Evolutionary conservation across 2,113 vertebrate genomes (phyloP).

Genomic region (Aplodontia rufa): DNA sequence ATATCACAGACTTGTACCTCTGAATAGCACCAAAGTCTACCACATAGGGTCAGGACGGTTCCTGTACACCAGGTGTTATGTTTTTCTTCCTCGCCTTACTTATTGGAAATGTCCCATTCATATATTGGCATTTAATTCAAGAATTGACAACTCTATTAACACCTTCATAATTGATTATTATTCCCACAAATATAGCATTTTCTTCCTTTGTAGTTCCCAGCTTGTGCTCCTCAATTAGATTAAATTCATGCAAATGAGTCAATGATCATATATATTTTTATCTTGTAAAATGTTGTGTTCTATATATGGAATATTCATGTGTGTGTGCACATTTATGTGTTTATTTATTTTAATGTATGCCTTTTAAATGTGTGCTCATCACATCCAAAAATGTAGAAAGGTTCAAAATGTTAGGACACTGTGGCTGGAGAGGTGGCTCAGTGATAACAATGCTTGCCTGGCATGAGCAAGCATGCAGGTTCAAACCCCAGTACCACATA

Average conservation of each 20-base stretch:
- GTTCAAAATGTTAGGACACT: not conserved
- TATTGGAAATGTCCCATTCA: not conserved
- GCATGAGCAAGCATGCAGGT: too few species aligned
- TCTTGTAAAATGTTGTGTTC: not conserved
- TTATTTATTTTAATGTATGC: not conserved
- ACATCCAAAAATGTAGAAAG: not conserved
- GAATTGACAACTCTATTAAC: not conserved
- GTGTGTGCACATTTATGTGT: not conserved
- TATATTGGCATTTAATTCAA: not conserved
- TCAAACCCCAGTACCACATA: too few species aligned
- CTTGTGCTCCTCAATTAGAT: not conserved
- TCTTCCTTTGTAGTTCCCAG: not conserved
- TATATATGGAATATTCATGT: not conserved
- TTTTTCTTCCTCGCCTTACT: not conserved
- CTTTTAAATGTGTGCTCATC: not conserved
- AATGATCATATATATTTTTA: not conserved
- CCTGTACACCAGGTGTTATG: not conserved
- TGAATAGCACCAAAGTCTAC: rapidly evolving
- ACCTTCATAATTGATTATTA: not conserved
- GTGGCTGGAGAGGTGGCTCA: too few species aligned
- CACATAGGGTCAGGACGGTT: not conserved
- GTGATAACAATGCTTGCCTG: too few species aligned
- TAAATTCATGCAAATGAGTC: not conserved
- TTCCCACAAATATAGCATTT: not conserved
- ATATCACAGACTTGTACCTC: not conserved